These are phyloP conservation scores for Agapornis canus DNA, from an alignment of 2,797 vertebrate species.

Conservation along the genomic window DNA sequence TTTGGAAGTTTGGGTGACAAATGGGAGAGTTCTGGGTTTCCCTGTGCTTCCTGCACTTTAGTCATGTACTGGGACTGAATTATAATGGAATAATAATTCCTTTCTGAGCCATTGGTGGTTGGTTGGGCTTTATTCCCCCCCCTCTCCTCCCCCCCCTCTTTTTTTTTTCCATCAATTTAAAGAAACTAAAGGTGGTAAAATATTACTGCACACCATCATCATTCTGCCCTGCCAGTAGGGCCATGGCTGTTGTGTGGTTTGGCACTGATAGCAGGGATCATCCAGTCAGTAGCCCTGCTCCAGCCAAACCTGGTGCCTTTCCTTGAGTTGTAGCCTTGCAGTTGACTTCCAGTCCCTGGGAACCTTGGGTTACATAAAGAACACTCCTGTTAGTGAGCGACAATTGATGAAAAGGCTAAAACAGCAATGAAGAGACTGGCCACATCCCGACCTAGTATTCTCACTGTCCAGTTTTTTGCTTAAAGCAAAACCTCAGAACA, in stretches of 20 bases:
- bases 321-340: background rate
- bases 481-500: background rate
- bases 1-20: background rate
- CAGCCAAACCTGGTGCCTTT: background rate
- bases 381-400: background rate
- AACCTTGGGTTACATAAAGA: background rate
- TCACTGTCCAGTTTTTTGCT: background rate
- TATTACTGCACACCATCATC: background rate
- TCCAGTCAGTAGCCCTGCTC: background rate
- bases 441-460: background rate
- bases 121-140: background rate
- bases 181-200: background rate
- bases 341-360: background rate
- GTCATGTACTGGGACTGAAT: background rate
- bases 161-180: no score
- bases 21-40: background rate
- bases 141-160: no score
- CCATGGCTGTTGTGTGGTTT: background rate
- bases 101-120: background rate
- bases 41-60: background rate
- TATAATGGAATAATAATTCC: background rate
- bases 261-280: background rate
- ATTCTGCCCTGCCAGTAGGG: background rate
- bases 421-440: background rate
- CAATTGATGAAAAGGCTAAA: background rate